Conservation (phyloP, 2,888 invertebrate species). For the Clunio marinus region DNA sequence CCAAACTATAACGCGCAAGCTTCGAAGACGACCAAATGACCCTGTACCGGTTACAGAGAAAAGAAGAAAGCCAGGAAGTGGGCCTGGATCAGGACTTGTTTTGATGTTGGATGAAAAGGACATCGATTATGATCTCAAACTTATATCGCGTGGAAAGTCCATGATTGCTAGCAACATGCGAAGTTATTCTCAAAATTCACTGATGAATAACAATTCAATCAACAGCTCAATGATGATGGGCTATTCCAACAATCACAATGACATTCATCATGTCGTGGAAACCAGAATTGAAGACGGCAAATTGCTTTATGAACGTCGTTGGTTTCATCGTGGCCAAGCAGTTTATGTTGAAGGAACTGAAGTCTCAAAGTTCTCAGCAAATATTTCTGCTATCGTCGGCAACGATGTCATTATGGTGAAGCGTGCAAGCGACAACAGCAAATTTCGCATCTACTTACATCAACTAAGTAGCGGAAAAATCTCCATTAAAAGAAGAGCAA, state of each 20-base stretch:
- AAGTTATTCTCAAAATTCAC: conserved; percentile 3
- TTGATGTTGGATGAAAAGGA: conserved; percentile 85
- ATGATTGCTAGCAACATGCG: conserved; percentile 40
- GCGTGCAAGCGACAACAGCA: conserved; percentile 70
- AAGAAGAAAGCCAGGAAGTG: conserved; percentile 76
- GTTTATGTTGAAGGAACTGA: conserved; percentile 89
- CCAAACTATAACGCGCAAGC: conserved; percentile 90
- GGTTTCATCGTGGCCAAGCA: conserved; percentile 93
- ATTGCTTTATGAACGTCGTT: conserved; percentile 84
- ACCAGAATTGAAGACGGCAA: conserved; percentile 93
- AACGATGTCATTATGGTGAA: conserved; percentile 90
- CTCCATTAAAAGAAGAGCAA: conserved; percentile 79
- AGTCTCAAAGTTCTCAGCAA: conserved; percentile 75
- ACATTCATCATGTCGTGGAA: conserved; percentile 58
- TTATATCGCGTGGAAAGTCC: conserved; percentile 63
- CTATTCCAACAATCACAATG: conserved; percentile 40
- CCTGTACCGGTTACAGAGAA: conserved; percentile 86
- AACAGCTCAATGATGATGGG: conserved; percentile 1
- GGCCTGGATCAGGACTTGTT: conserved; percentile 63
- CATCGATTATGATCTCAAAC: conserved; percentile 78
- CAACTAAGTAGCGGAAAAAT: conserved; percentile 85
- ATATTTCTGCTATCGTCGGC: conserved; percentile 88
- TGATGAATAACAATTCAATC: conserved; percentile 14
- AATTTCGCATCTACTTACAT: conserved; percentile 77
- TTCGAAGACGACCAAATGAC: conserved; percentile 88